Evolutionary conservation across 1,140 invertebrate genomes (phyloP), one percentile per base, ranked within the genome.

Genomic region (Lycorma delicatula): DNA sequence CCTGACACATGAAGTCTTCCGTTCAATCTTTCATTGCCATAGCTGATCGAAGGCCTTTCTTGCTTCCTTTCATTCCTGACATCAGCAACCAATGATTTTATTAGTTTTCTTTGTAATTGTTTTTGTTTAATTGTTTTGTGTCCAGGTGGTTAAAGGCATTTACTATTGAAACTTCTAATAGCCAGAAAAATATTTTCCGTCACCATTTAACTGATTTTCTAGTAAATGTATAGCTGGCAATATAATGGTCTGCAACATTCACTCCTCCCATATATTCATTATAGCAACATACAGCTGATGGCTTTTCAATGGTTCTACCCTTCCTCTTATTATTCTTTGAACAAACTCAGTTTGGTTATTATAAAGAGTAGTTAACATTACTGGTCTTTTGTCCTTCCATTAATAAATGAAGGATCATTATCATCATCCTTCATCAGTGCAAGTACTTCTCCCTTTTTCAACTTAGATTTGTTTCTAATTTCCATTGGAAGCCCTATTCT

Each of bases 151-250:
- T 47, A 47, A 47, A 47, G 9, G 44, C 12, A 20, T 47, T 47
- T n/a, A 47, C 44, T 47, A 47, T 22, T 13, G 44, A 6, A 13
- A 47, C 44, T 20, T 47, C 44, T 31, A 56, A 47, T 58, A 63
- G 4, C 31, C 31, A 34, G 31, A 34, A 34, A 34, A 34, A 34
- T 9, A 34, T n/a, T 34, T 34, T 34, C 31, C 31, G 9, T n/a
- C 31, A 34, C 31, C 31, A 34, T n/a, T 34, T 34, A n/a, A 34
- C n/a, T 34, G 31, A 34, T n/a, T n/a, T 34, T 34, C 31, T 34
- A 9, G 31, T 34, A 34, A 34, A 34, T 9, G 31, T n/a, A 34
- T 34, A 34, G n/a, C 9, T 9, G 9, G 31, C 31, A 9, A 34
- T 34, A n/a, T 34, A 34, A 34, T 34, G 31, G n/a, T 34, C 31